A percentile compares a stretch with the other conserved stretches of the same genome.
Evolutionary conservation across 2,797 vertebrate genomes (phyloP).

Genomic region (Botia kubotai): DNA sequence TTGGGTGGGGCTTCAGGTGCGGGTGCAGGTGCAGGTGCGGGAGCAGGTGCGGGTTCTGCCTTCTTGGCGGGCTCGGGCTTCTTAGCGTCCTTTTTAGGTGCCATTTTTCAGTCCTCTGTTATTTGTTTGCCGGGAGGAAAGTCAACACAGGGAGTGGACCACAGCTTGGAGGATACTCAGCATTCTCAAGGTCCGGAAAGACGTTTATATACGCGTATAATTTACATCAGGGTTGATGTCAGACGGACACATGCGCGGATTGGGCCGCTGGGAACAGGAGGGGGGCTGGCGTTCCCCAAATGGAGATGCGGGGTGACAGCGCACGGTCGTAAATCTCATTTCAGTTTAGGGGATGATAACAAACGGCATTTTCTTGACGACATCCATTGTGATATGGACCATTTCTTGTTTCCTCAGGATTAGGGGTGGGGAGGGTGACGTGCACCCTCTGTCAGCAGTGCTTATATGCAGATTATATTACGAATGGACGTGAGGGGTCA

Average conservation of each 20-base stretch:
- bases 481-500: constrained; percentile 51
- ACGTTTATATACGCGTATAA: constrained; percentile 80
- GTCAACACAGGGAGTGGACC: constrained; percentile 73
- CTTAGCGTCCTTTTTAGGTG: constrained; percentile 84
- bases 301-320: constrained; percentile 60
- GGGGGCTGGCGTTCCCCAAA: constrained; percentile 71
- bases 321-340: constrained; percentile 39
- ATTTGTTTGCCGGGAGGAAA: constrained; percentile 66
- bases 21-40: constrained; percentile 32
- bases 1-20: constrained; percentile 61
- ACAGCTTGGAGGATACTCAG: constrained; percentile 77
- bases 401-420: not conserved
- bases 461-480: constrained; percentile 65
- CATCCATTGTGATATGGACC: not conserved
- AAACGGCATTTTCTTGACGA: not conserved
- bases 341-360: not conserved
- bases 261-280: constrained; percentile 67
- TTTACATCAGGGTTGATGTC: constrained; percentile 71
- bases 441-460: not conserved
- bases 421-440: not conserved
- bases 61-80: constrained; percentile 62
- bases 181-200: constrained; percentile 66
- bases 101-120: constrained; percentile 71
- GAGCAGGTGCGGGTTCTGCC: constrained; percentile 52
- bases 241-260: constrained; percentile 65